Base-by-base conservation (phyloP, 2,797 vertebrate genomes). In the Valencia hispanica region DNA sequence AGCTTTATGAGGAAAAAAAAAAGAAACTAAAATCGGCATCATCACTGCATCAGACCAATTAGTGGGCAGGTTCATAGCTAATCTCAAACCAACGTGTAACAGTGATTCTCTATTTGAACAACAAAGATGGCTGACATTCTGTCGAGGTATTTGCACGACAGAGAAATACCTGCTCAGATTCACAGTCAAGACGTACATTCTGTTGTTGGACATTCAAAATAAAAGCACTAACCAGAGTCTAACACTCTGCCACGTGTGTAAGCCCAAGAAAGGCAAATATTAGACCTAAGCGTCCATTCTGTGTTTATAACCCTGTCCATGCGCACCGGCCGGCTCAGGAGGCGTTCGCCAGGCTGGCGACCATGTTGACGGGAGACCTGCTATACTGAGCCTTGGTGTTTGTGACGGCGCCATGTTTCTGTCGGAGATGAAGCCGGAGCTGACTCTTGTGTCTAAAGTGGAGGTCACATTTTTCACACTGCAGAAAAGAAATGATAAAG, bases 361-460 rank as follows among this genome's bases (percentile, higher is more conserved):
- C 78, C 85, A 94, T 88, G 85, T 95, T 96, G 9, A 91, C 82
- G 2, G 93, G 87, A 0, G 96, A 94, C 88, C 96, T 93, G 12
- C 95, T 96, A 81, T 97, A 97, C 83, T 97, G 97, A 88, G 97
- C 94, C 95, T 99, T 99, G 93, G 97, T 98, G 95, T 99, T 99
- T 53, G 98, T 98, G 93, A 99, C 96, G 34, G 97, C 97, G 0
- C 97, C 98, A 0, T 99, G 98, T 87, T 99, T 99, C 95, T 99
- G 98, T 70, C 98, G 96, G 53, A 99, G 94, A 79, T 99, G 98
- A 68, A 99, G 96, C 86, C 98, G 95, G 83, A 99, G 96, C 91
- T 99, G 98, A 93, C 98, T 99, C 94, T 99, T 99, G 96, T 99
- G 98, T 89, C 97, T 96, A 88, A 99, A 99, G 93, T 97, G 98